A percentile compares a stretch with the other conserved stretches of the same genome.
phyloP scores from a whole-genome alignment of 2,888 invertebrate genomes.

The Sialis lutaria region DNA sequence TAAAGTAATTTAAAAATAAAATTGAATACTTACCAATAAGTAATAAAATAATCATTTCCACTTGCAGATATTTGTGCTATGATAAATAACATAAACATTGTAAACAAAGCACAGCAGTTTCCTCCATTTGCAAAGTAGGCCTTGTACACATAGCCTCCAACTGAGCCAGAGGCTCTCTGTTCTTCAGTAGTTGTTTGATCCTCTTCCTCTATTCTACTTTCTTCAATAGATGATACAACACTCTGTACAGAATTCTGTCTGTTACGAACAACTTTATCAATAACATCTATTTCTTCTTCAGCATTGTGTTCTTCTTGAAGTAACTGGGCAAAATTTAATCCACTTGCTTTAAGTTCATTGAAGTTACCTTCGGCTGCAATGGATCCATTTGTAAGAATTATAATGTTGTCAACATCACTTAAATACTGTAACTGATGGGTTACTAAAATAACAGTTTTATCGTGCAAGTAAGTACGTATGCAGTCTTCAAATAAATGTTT shows the following conservation, averaged over 20 bases:
- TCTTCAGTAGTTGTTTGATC: constrained; percentile 32
- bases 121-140: constrained; percentile 59
- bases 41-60: constrained; percentile 60
- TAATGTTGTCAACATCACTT: constrained; percentile 37
- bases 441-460: constrained; percentile 55
- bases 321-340: constrained; percentile 60
- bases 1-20: no score
- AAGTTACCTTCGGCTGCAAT: constrained; percentile 50
- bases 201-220: constrained; percentile 20
- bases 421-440: constrained; percentile 61
- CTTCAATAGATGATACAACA: constrained; percentile 26
- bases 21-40: constrained; percentile 41
- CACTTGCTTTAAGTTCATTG: constrained; percentile 50
- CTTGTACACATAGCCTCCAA: constrained; percentile 32
- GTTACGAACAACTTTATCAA: constrained; percentile 15
- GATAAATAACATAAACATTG: constrained; percentile 42
- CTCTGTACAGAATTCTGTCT: constrained; percentile 37
- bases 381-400: constrained; percentile 38
- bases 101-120: constrained; percentile 36
- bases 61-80: constrained; percentile 54
- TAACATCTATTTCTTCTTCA: constrained; percentile 24
- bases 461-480: constrained; percentile 42
- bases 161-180: constrained; percentile 37
- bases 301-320: constrained; percentile 29
- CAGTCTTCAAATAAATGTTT: constrained; percentile 76